These are phyloP conservation scores for Pithys albifrons DNA, from an alignment of 2,113 vertebrate genomes.

Conservation along the genomic window DNA sequence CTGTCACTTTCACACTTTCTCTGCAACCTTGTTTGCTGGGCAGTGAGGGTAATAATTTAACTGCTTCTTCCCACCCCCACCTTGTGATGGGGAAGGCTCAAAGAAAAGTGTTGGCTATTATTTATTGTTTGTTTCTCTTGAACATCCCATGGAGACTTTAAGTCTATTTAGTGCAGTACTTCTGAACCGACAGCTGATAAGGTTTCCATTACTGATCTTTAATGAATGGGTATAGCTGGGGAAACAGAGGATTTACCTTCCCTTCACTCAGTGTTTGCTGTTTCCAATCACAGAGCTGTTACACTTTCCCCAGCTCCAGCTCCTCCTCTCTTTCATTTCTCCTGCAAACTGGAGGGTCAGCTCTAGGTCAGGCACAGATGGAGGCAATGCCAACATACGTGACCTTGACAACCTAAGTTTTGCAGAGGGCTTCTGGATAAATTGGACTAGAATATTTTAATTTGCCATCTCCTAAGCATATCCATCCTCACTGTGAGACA, in stretches of 20 bases:
- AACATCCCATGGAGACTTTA: neutral
- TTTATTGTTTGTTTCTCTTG: neutral
- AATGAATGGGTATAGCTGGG: neutral
- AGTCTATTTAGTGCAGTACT: constrained; percentile 18
- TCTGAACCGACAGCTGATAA: neutral
- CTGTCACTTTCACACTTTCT: neutral
- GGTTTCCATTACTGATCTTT: neutral
- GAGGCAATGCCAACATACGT: neutral
- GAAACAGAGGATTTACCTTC: neutral
- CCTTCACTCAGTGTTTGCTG: neutral
- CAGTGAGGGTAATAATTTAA: neutral
- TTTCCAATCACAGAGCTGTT: neutral
- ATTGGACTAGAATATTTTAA: constrained; percentile 50
- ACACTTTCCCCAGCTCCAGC: neutral
- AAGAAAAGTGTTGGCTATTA: neutral
- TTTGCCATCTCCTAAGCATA: constrained; percentile 20
- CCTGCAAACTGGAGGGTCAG: neutral
- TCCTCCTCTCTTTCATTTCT: neutral
- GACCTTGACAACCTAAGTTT: neutral
- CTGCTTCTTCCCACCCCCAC: neutral
- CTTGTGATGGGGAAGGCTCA: neutral
- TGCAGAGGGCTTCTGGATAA: constrained; percentile 36
- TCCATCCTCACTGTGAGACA: neutral
- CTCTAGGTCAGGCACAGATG: neutral
- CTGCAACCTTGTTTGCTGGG: neutral